phyloP scores from a whole-genome alignment of 2,797 vertebrate genomes.

The Valencia hispanica region DNA sequence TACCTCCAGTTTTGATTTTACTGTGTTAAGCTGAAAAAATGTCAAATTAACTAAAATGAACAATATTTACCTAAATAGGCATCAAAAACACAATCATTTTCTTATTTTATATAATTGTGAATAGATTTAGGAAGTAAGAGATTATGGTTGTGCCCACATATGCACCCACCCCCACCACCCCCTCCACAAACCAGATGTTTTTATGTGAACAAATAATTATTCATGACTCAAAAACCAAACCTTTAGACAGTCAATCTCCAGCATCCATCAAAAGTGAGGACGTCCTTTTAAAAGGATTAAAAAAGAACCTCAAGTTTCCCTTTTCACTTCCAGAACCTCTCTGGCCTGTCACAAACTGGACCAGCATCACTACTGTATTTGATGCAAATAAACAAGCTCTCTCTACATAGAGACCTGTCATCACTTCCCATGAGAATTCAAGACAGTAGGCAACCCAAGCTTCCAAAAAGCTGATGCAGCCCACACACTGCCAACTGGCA shows the following conservation, averaged over 20 bases:
- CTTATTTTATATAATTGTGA: not conserved
- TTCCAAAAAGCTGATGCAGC: not conserved
- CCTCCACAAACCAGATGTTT: not conserved
- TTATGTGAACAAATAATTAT: not conserved
- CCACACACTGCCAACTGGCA: not conserved
- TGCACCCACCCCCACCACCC: not conserved
- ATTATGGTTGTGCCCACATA: not conserved
- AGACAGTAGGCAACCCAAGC: not conserved
- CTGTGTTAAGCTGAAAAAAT: not conserved
- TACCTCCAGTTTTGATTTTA: not conserved
- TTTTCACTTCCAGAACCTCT: not conserved
- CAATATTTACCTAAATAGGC: not conserved
- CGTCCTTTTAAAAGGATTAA: not conserved
- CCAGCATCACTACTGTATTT: not conserved
- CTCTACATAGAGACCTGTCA: not conserved
- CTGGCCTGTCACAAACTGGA: not conserved
- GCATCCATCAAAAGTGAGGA: not conserved
- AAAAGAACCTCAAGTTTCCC: not conserved
- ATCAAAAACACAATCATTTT: not conserved
- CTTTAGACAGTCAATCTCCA: not conserved
- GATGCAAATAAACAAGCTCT: not conserved
- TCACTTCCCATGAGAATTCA: not conserved
- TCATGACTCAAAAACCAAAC: not conserved
- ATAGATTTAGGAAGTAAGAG: not conserved
- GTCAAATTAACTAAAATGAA: too few relatives aligned